These are phyloP conservation scores for Myotis yumanensis DNA, from an alignment of 2,113 vertebrate genomes.

Conservation along the genomic window DNA sequence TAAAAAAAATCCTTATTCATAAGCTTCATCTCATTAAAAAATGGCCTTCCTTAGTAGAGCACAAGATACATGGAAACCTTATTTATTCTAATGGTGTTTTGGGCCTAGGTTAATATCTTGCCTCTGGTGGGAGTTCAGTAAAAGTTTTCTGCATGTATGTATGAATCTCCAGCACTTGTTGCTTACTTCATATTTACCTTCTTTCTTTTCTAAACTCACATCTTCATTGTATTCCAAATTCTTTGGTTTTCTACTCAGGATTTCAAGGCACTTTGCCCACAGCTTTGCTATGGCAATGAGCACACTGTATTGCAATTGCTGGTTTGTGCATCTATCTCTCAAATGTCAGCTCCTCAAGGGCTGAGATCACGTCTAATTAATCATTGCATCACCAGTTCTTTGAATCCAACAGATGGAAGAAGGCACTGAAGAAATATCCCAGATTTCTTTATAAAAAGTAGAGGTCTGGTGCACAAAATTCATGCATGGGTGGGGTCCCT, in stretches of 20 bases:
- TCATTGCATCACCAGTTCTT: not conserved
- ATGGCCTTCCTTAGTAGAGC: not conserved
- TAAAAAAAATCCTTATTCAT: not conserved
- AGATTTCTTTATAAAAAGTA: not conserved
- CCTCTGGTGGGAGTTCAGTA: not conserved
- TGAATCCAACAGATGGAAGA: not conserved
- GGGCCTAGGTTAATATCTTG: not conserved
- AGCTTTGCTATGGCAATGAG: not conserved
- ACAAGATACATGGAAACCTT: not conserved
- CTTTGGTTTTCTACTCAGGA: not conserved
- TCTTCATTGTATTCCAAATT: not conserved
- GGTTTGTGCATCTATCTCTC: not conserved
- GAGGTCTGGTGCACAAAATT: too few species aligned
- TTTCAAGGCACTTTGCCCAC: not conserved
- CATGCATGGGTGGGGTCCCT: too few species aligned
- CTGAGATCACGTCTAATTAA: not conserved
- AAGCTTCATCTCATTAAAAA: not conserved
- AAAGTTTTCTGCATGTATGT: not conserved
- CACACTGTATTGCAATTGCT: not conserved
- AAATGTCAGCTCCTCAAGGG: not conserved
- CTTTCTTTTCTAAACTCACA: not conserved
- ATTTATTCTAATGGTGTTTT: not conserved
- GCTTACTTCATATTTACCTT: not conserved
- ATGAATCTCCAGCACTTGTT: not conserved
- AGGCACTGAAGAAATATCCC: not conserved